phyloP scores from a whole-genome alignment of 2,113 vertebrate species.

The Connochaetes taurinus region DNA sequence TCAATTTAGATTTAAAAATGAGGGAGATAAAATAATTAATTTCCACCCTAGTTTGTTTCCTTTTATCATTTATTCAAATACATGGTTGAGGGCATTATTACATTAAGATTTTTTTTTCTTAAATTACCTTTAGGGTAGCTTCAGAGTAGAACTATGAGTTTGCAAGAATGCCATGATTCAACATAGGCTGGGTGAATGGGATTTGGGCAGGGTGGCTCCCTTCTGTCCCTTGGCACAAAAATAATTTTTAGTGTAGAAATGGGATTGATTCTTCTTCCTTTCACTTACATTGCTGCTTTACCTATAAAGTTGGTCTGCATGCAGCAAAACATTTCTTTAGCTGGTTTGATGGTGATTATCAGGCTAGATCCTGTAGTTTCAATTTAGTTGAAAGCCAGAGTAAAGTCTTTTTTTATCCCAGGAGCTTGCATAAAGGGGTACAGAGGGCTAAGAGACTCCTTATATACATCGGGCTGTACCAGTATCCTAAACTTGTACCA shows the following conservation, averaged over 20 bases:
- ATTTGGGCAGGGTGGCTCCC: neutral
- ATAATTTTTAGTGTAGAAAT: neutral
- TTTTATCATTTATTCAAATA: neutral
- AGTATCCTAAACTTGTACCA: neutral
- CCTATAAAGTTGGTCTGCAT: neutral
- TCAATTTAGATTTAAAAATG: neutral
- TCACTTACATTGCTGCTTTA: neutral
- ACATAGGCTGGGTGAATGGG: neutral
- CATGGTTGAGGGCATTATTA: neutral
- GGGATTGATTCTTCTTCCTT: neutral
- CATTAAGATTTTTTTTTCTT: neutral
- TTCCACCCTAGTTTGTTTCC: neutral
- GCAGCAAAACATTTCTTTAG: neutral
- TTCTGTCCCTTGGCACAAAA: neutral
- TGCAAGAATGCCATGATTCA: neutral
- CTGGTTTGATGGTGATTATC: neutral
- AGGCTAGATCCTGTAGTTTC: neutral
- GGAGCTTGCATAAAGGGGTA: neutral
- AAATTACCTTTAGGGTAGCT: neutral
- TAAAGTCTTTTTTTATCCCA: neutral
- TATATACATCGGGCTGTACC: neutral
- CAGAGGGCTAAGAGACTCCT: neutral
- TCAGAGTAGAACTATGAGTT: neutral
- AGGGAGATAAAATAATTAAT: neutral
- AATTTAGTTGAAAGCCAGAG: conserved; percentile 39